Evolutionary conservation across 2,888 invertebrate species (phyloP).

Genomic region (Callinectes sapidus): DNA sequence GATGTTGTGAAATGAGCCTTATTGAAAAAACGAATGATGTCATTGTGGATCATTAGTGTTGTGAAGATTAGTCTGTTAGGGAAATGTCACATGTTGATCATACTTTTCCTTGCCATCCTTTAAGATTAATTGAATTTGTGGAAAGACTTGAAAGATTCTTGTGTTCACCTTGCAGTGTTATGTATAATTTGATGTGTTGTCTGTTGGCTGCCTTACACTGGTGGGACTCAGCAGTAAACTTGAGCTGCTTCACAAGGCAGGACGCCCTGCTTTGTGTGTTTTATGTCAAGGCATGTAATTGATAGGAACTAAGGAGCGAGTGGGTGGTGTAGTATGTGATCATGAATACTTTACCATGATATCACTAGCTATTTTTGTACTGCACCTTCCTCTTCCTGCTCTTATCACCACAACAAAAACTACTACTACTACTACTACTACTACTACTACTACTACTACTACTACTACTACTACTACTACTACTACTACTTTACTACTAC

Average conservation of each 20-base stretch:
- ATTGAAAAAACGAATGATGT: background rate
- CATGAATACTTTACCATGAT: background rate
- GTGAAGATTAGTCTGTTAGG: background rate
- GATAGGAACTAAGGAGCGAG: background rate
- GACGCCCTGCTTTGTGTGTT: background rate
- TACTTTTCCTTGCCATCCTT: background rate
- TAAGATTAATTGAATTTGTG: background rate
- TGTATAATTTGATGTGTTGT: background rate
- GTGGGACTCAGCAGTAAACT: background rate
- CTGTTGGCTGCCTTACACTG: background rate
- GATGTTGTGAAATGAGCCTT: background rate
- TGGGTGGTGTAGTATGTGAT: background rate
- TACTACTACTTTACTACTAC: too few species aligned
- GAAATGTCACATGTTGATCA: background rate
- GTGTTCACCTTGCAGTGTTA: background rate
- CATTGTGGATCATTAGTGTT: background rate
- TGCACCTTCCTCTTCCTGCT: background rate
- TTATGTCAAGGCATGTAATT: background rate
- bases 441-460: background rate
- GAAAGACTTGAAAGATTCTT: background rate
- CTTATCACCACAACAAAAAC: background rate
- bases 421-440: background rate
- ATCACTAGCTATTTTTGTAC: background rate
- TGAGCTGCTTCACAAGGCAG: background rate
- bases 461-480: background rate